Percentiles rank a stretch among this genome's conserved stretches.
These are phyloP conservation scores for Mythimna loreyi DNA, from an alignment of 2,888 invertebrate species.

Conservation along the genomic window DNA sequence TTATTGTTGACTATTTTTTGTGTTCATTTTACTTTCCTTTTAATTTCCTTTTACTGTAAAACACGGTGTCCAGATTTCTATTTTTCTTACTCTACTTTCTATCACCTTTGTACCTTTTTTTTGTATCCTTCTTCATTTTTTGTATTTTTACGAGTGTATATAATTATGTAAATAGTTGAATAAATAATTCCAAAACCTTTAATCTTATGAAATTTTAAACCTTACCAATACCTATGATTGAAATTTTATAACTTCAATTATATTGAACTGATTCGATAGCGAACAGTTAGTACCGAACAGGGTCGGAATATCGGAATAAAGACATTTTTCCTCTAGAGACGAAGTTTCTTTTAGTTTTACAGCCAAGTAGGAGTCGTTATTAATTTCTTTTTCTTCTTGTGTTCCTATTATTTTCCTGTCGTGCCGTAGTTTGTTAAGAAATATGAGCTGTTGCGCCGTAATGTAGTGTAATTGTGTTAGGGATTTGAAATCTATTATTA, in stretches of 20 bases:
- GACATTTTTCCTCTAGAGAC: neutral
- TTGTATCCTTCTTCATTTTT: too few species aligned
- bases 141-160: too few species aligned
- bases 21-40: too few species aligned
- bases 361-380: constrained; percentile 26
- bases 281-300: neutral
- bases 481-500: constrained; percentile 54
- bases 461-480: constrained; percentile 54
- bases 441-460: constrained; percentile 37
- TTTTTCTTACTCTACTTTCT: too few species aligned
- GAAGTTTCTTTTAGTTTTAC: constrained; percentile 36
- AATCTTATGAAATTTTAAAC: too few species aligned
- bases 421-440: constrained; percentile 39
- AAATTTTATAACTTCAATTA: neutral
- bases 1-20: too few species aligned
- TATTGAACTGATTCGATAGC: neutral
- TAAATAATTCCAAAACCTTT: too few species aligned
- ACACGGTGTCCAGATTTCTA: too few species aligned
- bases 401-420: constrained; percentile 49
- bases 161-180: too few species aligned
- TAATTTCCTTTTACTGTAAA: too few species aligned
- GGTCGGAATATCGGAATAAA: neutral
- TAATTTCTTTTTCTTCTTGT: constrained; percentile 50
- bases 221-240: neutral
- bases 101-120: too few species aligned